Evolutionary conservation across 2,888 invertebrate species (phyloP).

Genomic region (Lochmaea crataegi): DNA sequence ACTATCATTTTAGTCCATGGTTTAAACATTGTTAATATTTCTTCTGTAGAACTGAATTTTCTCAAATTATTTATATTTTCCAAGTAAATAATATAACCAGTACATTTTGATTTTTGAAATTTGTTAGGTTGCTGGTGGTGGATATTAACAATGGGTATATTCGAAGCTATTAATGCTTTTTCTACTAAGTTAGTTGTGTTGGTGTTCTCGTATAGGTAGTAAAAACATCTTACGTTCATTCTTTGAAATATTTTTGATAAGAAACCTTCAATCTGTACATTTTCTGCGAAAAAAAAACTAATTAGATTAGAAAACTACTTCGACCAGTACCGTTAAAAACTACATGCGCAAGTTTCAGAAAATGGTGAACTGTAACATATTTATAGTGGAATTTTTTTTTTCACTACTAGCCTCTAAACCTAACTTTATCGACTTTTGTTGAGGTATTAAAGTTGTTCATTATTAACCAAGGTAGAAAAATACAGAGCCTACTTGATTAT

Average conservation of each 20-base stretch:
- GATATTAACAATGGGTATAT: neutral
- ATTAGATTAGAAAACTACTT: too few relatives aligned
- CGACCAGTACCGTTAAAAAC: too few relatives aligned
- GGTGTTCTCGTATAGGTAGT: slow-evolving; percentile 11
- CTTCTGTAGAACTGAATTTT: neutral
- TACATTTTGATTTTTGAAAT: neutral
- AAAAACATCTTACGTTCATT: neutral
- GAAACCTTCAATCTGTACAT: neutral
- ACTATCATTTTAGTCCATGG: slow-evolving; percentile 23
- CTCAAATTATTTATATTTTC: neutral
- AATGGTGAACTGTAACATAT: too few relatives aligned
- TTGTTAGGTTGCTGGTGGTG: neutral
- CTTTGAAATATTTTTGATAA: slow-evolving; percentile 9
- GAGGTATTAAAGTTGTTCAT: too few relatives aligned
- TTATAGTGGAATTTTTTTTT: too few relatives aligned
- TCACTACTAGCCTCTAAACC: too few relatives aligned
- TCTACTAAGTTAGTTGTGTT: slow-evolving; percentile 2
- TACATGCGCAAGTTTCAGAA: too few relatives aligned
- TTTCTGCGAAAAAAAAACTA: neutral
- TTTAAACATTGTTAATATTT: slow-evolving; percentile 2
- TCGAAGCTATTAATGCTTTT: slow-evolving; percentile 16
- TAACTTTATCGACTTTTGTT: too few relatives aligned
- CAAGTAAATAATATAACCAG: neutral
- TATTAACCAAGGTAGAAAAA: too few relatives aligned
- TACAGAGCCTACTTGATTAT: too few relatives aligned